Base-by-base conservation (phyloP, 2,797 vertebrate genomes). In the Mycteria americana region DNA sequence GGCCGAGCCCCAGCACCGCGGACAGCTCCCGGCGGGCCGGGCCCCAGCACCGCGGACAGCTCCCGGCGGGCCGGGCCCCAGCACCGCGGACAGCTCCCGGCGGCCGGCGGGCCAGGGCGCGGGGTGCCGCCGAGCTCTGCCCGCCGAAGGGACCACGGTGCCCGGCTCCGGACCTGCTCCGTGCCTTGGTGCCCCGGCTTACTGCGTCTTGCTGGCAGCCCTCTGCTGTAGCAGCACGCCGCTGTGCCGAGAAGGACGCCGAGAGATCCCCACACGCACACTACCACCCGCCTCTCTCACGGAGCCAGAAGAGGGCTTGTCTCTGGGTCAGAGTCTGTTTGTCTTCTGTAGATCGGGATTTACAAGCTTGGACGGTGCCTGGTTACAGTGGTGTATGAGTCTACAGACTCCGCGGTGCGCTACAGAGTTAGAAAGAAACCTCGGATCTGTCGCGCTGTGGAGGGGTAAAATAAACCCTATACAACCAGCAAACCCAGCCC, bases 351-450 rank as follows among this genome's bases (percentile, higher is more conserved):
- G 75, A 78, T 96, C 16, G 62, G 73, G 92, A 65, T 78, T 92
- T 78, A 57, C 80, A 59, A 69, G 82, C 74, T 74, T 63, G 91
- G 76, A 92, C 8, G 19, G 53, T 85, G 83, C 85, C 77, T 95
- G 74, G 48, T 78, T 69, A 73, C 70, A 31, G 89, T 21, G 30
- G 43, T 74, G 57, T 50, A 24, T 30, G 63, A 84, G 31, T n/a
- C 62, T 79, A 67, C 75, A 24, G 84, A 85, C 46, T 76, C 76
- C 27, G 31, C 76, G 59, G 82, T 86, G 84, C 9, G 14, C 85
- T 80, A 65, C 93, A 72, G 80, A 90, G 76, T 95, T 93, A 79
- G 89, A 92, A 94, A 92, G 77, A 94, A 93, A 77, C 56, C 88
- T 79, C 10, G 18, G 63, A 63, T 77, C 81, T 86, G 75, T 43